phyloP scores from a whole-genome alignment of 1,140 invertebrate species.

The Tetramorium simillimum region DNA sequence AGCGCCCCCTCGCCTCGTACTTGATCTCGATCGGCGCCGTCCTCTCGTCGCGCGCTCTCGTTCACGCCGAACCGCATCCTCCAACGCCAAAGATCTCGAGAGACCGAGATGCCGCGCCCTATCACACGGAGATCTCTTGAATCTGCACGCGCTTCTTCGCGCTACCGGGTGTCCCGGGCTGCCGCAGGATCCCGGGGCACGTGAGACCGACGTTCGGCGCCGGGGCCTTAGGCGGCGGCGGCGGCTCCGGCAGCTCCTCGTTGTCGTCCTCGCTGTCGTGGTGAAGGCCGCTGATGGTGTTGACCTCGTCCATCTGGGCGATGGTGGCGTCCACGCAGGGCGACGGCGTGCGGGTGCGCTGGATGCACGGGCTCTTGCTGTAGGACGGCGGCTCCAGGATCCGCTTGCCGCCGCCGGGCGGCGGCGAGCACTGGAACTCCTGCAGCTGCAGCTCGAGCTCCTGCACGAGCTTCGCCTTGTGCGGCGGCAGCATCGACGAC shows the following conservation, averaged over 20 bases:
- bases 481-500: slow-evolving; percentile 85
- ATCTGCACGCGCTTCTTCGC: slow-evolving; percentile 95
- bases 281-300: slow-evolving; percentile 83
- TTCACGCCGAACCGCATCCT: background rate
- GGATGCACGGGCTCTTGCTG: slow-evolving; percentile 85
- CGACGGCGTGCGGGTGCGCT: slow-evolving; percentile 81
- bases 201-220: slow-evolving; percentile 81
- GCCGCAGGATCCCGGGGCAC: slow-evolving; percentile 88
- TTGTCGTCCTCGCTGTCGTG: slow-evolving; percentile 85
- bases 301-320: slow-evolving; percentile 85
- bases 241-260: slow-evolving; percentile 87
- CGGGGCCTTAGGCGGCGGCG: slow-evolving; percentile 88
- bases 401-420: slow-evolving; percentile 85
- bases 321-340: slow-evolving; percentile 85
- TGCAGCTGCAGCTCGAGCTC: slow-evolving; percentile 89
- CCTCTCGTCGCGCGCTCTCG: background rate
- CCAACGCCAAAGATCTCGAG: background rate
- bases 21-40: slow-evolving; percentile 27
- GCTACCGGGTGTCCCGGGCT: slow-evolving; percentile 88
- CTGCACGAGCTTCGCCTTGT: slow-evolving; percentile 88
- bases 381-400: slow-evolving; percentile 84
- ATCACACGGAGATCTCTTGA: slow-evolving; percentile 94
- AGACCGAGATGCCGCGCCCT: background rate
- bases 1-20: background rate
- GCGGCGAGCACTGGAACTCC: slow-evolving; percentile 88